These are phyloP conservation scores for Melieria picta DNA, from an alignment of 2,888 invertebrate genomes.

Conservation along the genomic window DNA sequence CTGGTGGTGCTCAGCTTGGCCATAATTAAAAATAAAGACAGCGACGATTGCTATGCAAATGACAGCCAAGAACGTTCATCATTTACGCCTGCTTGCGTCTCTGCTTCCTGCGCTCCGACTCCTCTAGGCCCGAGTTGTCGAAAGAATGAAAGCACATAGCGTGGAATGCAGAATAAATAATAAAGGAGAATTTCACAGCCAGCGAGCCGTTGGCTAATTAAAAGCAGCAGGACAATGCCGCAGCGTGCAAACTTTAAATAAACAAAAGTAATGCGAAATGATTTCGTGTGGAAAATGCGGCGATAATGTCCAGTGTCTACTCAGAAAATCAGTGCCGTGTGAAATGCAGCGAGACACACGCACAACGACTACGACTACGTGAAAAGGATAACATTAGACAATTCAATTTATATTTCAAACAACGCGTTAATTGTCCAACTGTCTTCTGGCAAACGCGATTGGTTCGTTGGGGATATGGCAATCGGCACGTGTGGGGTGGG, in stretches of 20 bases:
- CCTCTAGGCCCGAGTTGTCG: too few relatives aligned
- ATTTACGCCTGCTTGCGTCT: slow-evolving; percentile 48
- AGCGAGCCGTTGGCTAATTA: slow-evolving; percentile 53
- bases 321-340: slow-evolving; percentile 9
- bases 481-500: neutral
- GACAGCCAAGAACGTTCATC: slow-evolving; percentile 56
- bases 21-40: slow-evolving; percentile 57
- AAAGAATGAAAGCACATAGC: neutral
- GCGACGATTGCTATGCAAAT: slow-evolving; percentile 63
- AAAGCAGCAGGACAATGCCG: slow-evolving; percentile 42
- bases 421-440: slow-evolving; percentile 2
- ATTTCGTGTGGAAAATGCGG: slow-evolving; percentile 44
- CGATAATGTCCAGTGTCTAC: slow-evolving; percentile 47
- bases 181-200: slow-evolving; percentile 1
- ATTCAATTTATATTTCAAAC: slow-evolving; percentile 19
- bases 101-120: too few relatives aligned
- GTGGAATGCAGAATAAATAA: neutral
- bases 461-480: neutral
- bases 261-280: slow-evolving; percentile 43
- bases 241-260: slow-evolving; percentile 37
- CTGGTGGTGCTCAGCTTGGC: slow-evolving; percentile 30
- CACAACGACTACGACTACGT: neutral
- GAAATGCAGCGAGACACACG: neutral
- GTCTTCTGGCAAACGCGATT: neutral
- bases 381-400: slow-evolving; percentile 28